Base-by-base conservation (phyloP, 2,888 invertebrate genomes). In the Stenurella melanura region DNA sequence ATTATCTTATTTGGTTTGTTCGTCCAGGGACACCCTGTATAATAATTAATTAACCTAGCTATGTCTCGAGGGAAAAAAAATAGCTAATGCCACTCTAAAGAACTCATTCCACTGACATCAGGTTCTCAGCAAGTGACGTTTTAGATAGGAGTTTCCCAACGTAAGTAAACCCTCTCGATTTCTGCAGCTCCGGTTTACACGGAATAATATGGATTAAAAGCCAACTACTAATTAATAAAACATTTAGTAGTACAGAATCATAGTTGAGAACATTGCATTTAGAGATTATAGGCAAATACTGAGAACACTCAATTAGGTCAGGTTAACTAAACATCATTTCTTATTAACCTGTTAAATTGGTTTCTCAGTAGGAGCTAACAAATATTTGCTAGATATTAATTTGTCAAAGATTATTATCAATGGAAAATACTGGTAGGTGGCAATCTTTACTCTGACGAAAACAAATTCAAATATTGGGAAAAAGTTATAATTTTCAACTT, bases 301-400 rank as follows among this genome's bases (percentile, higher is more conserved):
- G 17, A 18, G 18, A 57, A 57, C 19, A 57, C 7, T 18, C 18
- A 18, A 57, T 57, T 57, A 57, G 15, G 57, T 17, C 19, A 15
- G 57, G 15, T 19, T 19, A 57, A 17, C 57, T 7, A 34, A 34
- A 34, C 9, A 34, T 7, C 18, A 57, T 57, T 18, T 57, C 57
- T 57, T 57, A 57, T 57, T 57, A 57, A 57, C 7, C 7, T 57
- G 2, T 57, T 57, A 57, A 57, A 57, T 57, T 57, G 57, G 7
- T 19, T 57, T 57, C 57, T n/a, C 57, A 19, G 57, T 57, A 18
- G 57, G 57, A 7, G 57, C 11, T 9, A 10, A 2, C 19, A 17
- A 57, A 57, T 11, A 57, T 57, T 57, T 57, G 18, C 57, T 18
- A 57, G 18, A 57, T 57, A 57, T 57, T 57, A 57, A 57, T 57